Evolutionary conservation across 1,140 invertebrate species (phyloP).

Genomic region (Limonius californicus): DNA sequence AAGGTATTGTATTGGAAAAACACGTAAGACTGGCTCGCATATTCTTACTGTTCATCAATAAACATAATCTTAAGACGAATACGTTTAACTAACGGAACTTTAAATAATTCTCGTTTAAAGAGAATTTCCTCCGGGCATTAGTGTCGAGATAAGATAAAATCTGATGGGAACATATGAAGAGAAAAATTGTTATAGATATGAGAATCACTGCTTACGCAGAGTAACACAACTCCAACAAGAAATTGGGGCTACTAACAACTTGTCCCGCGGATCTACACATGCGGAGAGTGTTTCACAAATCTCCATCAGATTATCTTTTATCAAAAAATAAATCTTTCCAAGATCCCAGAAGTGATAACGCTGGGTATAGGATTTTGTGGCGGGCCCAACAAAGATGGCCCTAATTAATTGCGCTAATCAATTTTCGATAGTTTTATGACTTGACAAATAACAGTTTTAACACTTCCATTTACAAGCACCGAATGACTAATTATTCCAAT

Average conservation of each 20-base stretch:
- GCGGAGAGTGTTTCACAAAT: no score
- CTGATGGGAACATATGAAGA: neutral
- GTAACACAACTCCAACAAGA: no score
- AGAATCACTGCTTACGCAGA: neutral
- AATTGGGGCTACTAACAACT: neutral
- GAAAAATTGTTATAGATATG: neutral
- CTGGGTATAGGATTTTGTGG: neutral
- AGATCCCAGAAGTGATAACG: no score
- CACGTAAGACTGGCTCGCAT: neutral
- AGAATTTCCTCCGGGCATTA: no score
- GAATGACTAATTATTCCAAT: neutral
- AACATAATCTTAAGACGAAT: neutral
- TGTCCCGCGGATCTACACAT: no score
- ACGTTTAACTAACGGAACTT: neutral
- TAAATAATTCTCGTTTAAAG: no score
- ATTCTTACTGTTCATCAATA: neutral
- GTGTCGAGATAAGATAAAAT: no score
- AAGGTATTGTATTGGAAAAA: neutral
- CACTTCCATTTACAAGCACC: neutral
- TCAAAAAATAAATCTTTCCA: no score
- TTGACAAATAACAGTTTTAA: conserved; percentile 1
- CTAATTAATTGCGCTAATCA: neutral
- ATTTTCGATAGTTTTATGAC: neutral
- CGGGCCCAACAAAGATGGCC: neutral
- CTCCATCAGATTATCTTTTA: no score